Evolutionary conservation across 2,113 vertebrate genomes (phyloP).

Genomic region (Cichladusa arquata): DNA sequence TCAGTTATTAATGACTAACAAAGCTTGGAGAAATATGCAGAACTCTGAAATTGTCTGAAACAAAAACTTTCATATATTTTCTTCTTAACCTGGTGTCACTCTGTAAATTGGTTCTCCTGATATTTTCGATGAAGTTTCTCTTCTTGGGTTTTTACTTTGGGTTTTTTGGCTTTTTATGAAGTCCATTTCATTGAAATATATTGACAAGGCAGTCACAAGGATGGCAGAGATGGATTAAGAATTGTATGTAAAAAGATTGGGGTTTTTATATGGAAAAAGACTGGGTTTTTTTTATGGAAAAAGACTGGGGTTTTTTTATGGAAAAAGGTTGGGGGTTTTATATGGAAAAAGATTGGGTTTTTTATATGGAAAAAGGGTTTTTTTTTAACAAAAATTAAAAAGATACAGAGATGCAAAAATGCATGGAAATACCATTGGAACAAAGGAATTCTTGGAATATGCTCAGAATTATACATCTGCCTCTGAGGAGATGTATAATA

Average conservation of each 20-base stretch:
- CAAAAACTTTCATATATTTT: background rate
- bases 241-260: background rate
- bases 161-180: background rate
- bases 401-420: background rate
- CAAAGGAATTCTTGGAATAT: background rate
- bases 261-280: too few relatives aligned
- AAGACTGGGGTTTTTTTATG: too few relatives aligned
- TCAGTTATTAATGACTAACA: slow-evolving; percentile 57
- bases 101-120: background rate
- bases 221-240: background rate
- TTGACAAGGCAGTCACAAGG: background rate
- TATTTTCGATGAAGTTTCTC: background rate
- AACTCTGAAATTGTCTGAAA: background rate
- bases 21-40: slow-evolving; percentile 55
- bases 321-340: too few relatives aligned
- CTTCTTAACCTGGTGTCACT: background rate
- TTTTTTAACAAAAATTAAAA: too few relatives aligned
- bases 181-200: background rate
- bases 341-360: too few relatives aligned
- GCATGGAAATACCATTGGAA: background rate
- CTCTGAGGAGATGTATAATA: too few relatives aligned
- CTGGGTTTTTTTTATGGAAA: too few relatives aligned
- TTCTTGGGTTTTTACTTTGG: background rate
- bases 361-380: too few relatives aligned
- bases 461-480: background rate